phyloP scores from a whole-genome alignment of 2,888 invertebrate species.

The Pasiphila rectangulata region DNA sequence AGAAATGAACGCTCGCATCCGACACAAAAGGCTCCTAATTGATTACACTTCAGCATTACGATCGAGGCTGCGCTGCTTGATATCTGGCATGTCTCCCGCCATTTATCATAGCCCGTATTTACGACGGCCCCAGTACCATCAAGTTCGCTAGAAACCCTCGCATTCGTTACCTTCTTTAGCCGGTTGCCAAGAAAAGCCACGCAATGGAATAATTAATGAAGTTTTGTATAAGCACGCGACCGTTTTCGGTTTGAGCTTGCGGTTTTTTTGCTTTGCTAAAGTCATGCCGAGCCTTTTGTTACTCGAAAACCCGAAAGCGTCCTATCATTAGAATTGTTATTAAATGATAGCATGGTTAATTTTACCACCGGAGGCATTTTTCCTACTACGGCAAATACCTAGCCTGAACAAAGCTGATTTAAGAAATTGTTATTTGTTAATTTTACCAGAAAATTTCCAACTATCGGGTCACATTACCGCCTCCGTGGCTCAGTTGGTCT shows the following conservation, averaged over 20 bases:
- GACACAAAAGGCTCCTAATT: constrained; percentile 22
- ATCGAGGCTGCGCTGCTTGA: constrained; percentile 11
- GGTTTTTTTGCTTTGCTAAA: constrained; percentile 1
- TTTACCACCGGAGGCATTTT: too few species aligned
- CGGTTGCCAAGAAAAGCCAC: not conserved
- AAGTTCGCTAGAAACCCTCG: constrained; percentile 4
- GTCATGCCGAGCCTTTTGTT: too few species aligned
- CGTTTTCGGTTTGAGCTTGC: constrained; percentile 1
- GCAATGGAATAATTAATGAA: constrained; percentile 2
- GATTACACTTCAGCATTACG: constrained; percentile 24
- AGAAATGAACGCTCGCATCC: constrained; percentile 22
- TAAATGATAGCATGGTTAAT: too few species aligned
- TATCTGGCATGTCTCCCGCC: not conserved
- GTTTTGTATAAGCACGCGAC: constrained; percentile 1
- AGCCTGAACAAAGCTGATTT: too few species aligned
- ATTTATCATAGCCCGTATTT: constrained; percentile 5
- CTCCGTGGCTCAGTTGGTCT: too few species aligned
- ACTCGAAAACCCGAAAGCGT: too few species aligned
- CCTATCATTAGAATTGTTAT: too few species aligned
- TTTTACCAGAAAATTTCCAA: too few species aligned
- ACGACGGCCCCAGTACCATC: not conserved
- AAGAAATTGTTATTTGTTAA: too few species aligned
- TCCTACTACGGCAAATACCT: too few species aligned
- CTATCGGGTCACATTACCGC: too few species aligned
- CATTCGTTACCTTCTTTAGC: not conserved